These are phyloP conservation scores for Malurus melanocephalus DNA, from an alignment of 2,113 vertebrate genomes.

Conservation along the genomic window DNA sequence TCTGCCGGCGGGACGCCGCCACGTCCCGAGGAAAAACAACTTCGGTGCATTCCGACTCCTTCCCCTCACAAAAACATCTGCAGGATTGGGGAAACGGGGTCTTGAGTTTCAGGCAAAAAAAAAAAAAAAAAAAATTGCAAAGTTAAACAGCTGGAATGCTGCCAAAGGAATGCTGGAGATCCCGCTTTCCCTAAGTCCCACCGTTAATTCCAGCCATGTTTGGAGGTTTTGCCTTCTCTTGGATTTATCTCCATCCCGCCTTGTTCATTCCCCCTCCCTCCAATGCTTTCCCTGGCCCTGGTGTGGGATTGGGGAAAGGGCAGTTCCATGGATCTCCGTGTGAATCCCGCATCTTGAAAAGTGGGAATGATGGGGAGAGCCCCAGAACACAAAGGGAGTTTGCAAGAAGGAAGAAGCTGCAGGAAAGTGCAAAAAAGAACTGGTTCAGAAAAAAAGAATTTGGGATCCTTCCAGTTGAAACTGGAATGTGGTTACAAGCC, in stretches of 20 bases:
- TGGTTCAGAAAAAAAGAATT: not conserved
- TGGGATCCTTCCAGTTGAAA: not conserved
- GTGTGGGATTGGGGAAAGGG: not conserved
- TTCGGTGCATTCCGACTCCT: not conserved
- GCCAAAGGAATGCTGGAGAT: not conserved
- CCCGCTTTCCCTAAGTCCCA: not conserved
- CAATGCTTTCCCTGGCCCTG: not conserved
- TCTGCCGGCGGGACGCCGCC: not conserved
- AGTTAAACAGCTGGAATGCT: not conserved
- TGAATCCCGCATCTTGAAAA: not conserved
- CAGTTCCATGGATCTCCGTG: rapidly evolving
- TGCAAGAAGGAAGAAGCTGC: not conserved
- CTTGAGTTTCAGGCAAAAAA: not conserved
- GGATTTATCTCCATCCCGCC: not conserved
- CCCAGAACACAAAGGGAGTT: not conserved
- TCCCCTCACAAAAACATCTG: not conserved
- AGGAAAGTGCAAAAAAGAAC: not conserved
- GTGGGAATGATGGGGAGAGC: not conserved
- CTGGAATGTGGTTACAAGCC: not conserved
- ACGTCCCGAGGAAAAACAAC: not conserved
- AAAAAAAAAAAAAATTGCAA: not conserved
- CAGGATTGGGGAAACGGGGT: not conserved
- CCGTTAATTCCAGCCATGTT: rapidly evolving
- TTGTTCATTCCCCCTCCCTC: not conserved
- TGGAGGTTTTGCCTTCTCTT: not conserved